These are phyloP conservation scores for Lasioglossum malachurum DNA, from an alignment of 2,888 invertebrate genomes.

Conservation along the genomic window DNA sequence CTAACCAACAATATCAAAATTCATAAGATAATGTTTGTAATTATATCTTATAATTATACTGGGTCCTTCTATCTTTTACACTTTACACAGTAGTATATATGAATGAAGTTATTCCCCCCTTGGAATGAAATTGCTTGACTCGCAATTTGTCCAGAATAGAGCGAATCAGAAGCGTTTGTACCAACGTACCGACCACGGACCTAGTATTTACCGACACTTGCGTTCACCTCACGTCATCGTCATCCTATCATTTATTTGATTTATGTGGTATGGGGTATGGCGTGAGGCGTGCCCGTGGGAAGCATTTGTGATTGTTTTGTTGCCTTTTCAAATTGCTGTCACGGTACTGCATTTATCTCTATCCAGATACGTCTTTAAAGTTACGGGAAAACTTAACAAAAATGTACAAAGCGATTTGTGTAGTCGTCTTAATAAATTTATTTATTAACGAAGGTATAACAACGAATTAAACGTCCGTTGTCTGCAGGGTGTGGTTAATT, in stretches of 20 bases:
- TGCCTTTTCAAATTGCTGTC: not conserved
- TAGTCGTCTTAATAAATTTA: constrained; percentile 45
- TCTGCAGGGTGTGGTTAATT: constrained; percentile 34
- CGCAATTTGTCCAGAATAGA: not conserved
- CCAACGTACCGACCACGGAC: too few species aligned
- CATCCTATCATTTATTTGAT: not conserved
- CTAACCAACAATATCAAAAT: too few species aligned
- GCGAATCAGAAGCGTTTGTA: not conserved
- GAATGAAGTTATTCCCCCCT: not conserved
- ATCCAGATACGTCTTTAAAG: not conserved
- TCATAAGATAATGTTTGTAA: too few species aligned
- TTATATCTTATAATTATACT: too few species aligned
- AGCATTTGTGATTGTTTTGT: not conserved
- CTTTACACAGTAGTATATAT: too few species aligned
- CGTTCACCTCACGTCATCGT: not conserved
- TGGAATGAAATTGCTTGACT: not conserved
- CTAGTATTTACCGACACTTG: not conserved
- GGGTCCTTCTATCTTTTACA: too few species aligned
- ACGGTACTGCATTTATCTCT: not conserved
- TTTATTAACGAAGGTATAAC: constrained; percentile 65
- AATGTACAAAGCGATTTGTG: constrained; percentile 50
- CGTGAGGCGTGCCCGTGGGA: too few species aligned
- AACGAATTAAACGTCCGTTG: not conserved
- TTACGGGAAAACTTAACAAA: not conserved
- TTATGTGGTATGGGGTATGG: too few species aligned